phyloP scores from a whole-genome alignment of 2,888 invertebrate species.

The Caenorhabditis doughertyi region DNA sequence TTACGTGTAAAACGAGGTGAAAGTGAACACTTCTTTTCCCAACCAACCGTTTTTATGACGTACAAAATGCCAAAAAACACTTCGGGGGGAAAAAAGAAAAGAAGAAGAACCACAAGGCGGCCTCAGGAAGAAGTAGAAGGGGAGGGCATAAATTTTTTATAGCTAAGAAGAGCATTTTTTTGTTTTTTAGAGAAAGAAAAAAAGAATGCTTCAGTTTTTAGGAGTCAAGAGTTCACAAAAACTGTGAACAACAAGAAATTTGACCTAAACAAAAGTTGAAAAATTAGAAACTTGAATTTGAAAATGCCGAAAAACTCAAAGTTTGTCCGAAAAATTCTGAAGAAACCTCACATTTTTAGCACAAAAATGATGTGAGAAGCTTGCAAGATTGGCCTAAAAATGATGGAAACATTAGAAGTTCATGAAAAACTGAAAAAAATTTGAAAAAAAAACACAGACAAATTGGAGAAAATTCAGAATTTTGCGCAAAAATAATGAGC shows the following conservation, averaged over 20 bases:
- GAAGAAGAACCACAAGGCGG: not conserved
- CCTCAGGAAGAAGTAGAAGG: conserved; percentile 8
- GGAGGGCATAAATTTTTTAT: conserved; percentile 43
- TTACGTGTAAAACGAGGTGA: conserved; percentile 23
- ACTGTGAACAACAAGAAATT: not conserved
- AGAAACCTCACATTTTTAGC: too few species aligned
- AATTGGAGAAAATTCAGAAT: too few species aligned
- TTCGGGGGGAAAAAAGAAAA: not conserved
- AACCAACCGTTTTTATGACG: conserved; percentile 37
- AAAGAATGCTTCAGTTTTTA: conserved; percentile 9
- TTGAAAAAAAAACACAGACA: too few species aligned
- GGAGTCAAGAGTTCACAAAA: not conserved
- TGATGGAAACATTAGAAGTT: too few species aligned
- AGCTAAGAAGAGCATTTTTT: conserved; percentile 9
- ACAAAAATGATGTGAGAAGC: too few species aligned
- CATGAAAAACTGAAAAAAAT: too few species aligned
- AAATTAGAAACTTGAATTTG: too few species aligned
- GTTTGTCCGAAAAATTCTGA: too few species aligned
- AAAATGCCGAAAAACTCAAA: too few species aligned
- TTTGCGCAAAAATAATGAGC: too few species aligned
- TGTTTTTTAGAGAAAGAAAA: not conserved
- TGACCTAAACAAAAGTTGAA: not conserved
- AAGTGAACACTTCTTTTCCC: not conserved
- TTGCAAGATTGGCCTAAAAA: too few species aligned
- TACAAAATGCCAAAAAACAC: conserved; percentile 37